Base-by-base conservation (phyloP, 2,797 vertebrate species). In the Brachymystax lenok region DNA sequence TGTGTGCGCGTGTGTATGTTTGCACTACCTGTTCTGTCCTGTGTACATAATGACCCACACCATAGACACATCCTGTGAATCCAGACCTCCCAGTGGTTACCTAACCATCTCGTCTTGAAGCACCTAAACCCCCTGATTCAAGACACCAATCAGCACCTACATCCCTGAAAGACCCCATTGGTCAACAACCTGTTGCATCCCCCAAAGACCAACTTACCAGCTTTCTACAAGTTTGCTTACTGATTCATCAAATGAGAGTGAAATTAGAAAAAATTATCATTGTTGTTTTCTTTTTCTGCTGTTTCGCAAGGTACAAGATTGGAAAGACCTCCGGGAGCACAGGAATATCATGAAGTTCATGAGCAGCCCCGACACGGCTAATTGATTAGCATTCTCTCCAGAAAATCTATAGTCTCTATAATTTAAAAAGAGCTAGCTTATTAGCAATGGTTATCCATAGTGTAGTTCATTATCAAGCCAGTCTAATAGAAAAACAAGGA, bases 351-450 rank as follows among this genome's bases (percentile, higher is more conserved):
- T 75, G 13, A 54, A 63, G 19, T 73, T 63, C 50, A 27, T 33
- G 33, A 70, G 64, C 19, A 70, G 54, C 12, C 13, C 28, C 50
- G 21, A 54, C 30, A 21, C 68, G 24, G 33, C 50, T 66, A 51
- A 79, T 73, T 72, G 27, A 73, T 76, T 76, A 30, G 70, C 21
- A 52, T 73, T 80, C 70, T 73, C 33, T 74, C 12, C 54, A 54
- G 40, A 73, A 33, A 77, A 74, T 69, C 71, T 51, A 73, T 64
- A n/a, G 12, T 64, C 35, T 73, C 46, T 56, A 27, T 61, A 76
- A 80, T 30, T 61, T 61, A 54, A 46, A 80, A 28, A 59, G 71
- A 24, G n/a, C 69, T 28, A 19, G 27, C 51, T 56, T 56, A n/a
- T 33, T 56, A 54, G 14, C 24, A 56, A 19, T 19, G 27, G 51